A percentile compares a stretch with the other conserved stretches of the same genome.
These are phyloP conservation scores for Selenia dentaria DNA, from an alignment of 2,888 invertebrate species.

Conservation along the genomic window DNA sequence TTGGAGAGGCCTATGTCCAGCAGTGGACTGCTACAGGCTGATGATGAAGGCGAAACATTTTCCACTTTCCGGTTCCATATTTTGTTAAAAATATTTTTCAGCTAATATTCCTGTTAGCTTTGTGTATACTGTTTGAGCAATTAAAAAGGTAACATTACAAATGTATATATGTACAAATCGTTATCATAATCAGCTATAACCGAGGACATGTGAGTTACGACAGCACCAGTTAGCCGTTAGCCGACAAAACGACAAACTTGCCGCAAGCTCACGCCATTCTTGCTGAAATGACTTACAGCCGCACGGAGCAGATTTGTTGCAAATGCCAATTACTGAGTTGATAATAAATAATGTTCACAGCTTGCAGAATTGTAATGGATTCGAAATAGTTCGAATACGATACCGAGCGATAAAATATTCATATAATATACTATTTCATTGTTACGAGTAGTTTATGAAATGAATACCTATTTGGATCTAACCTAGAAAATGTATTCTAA, in stretches of 20 bases:
- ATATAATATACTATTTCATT: conserved; percentile 14
- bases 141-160: no score
- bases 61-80: no score
- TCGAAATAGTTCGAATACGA: conserved; percentile 18
- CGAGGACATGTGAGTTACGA: conserved; percentile 22
- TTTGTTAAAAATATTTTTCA: no score
- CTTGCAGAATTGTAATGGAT: conserved; percentile 33
- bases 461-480: no score
- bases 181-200: conserved; percentile 1
- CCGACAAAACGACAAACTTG: conserved; percentile 25
- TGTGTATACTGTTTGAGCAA: no score
- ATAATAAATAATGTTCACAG: conserved; percentile 42
- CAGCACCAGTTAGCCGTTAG: conserved; percentile 10
- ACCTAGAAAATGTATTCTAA: no score
- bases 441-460: conserved; percentile 6
- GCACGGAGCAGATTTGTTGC: conserved; percentile 47
- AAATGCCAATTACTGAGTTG: conserved; percentile 49
- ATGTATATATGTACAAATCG: no score
- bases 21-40: no score
- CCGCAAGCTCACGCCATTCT: conserved; percentile 29
- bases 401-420: conserved; percentile 8
- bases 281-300: conserved; percentile 47
- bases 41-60: no score
- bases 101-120: no score
- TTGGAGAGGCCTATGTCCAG: no score